Conservation (phyloP, 2,797 vertebrate species). For the Emys orbicularis region DNA sequence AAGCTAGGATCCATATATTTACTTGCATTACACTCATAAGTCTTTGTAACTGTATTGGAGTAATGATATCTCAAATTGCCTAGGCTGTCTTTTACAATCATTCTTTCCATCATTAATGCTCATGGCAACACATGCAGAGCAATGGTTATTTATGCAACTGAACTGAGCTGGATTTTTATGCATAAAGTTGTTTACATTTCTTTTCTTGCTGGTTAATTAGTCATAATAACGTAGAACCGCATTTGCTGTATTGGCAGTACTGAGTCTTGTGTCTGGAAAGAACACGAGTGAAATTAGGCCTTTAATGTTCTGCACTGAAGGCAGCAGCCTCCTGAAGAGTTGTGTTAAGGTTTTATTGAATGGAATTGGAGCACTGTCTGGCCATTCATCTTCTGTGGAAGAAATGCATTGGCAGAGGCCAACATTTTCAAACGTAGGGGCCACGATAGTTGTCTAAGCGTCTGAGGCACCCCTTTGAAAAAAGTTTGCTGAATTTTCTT, state of each 20-base stretch:
- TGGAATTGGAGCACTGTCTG: background rate
- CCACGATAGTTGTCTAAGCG: background rate
- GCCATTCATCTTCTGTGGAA: background rate
- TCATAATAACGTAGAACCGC: background rate
- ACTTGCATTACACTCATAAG: constrained; percentile 23
- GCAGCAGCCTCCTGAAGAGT: background rate
- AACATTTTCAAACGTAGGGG: background rate
- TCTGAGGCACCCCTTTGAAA: background rate
- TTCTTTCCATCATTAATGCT: background rate
- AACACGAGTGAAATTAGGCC: background rate
- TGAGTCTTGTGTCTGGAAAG: background rate
- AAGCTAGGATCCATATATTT: background rate
- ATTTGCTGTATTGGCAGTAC: background rate
- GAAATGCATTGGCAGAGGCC: background rate
- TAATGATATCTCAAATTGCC: background rate
- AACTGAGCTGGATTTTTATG: background rate
- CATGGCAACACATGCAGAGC: background rate
- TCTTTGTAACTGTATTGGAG: background rate
- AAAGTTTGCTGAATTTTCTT: background rate
- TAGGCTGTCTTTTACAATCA: background rate
- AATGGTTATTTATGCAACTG: background rate
- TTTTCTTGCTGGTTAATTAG: constrained; percentile 3
- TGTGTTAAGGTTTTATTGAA: background rate
- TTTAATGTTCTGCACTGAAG: background rate
- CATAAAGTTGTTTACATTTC: background rate